A percentile compares a stretch with the other conserved stretches of the same genome.
These are phyloP conservation scores for Protobothrops mucrosquamatus DNA, from an alignment of 2,113 vertebrate species.

Conservation along the genomic window DNA sequence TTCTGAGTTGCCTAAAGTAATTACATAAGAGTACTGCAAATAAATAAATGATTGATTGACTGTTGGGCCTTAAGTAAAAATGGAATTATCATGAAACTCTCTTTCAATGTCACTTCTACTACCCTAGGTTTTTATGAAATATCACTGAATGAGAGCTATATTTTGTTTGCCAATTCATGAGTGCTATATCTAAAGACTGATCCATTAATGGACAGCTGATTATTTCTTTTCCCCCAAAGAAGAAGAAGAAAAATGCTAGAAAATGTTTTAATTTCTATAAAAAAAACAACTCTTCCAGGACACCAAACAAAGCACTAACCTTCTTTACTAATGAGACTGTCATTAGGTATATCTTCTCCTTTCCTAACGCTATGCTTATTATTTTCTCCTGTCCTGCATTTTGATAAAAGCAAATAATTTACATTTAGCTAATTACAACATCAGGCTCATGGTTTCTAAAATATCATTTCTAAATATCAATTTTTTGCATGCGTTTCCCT, in stretches of 20 bases:
- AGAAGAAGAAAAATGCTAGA: background rate
- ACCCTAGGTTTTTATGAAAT: background rate
- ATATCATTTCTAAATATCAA: constrained; percentile 1
- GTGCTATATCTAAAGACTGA: background rate
- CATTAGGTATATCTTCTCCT: background rate
- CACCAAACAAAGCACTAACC: background rate
- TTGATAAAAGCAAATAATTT: constrained; percentile 16
- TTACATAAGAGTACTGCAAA: background rate
- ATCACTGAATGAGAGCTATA: constrained; percentile 11
- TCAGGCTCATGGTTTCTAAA: constrained; percentile 2
- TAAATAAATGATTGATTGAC: background rate
- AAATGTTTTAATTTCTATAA: background rate
- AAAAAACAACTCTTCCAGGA: background rate
- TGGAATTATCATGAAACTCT: background rate
- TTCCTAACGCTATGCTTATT: constrained; percentile 6
- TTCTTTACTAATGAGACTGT: background rate
- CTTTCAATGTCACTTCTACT: background rate
- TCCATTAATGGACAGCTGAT: constrained; percentile 28
- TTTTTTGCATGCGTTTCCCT: constrained; percentile 24
- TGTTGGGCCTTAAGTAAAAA: background rate
- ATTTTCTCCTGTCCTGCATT: constrained; percentile 32
- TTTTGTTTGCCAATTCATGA: constrained; percentile 19
- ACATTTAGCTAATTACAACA: constrained; percentile 36
- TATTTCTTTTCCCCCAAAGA: constrained; percentile 5
- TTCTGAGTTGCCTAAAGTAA: background rate